phyloP scores from a whole-genome alignment of 2,797 vertebrate genomes.

The Pseudomugil gertrudae region DNA sequence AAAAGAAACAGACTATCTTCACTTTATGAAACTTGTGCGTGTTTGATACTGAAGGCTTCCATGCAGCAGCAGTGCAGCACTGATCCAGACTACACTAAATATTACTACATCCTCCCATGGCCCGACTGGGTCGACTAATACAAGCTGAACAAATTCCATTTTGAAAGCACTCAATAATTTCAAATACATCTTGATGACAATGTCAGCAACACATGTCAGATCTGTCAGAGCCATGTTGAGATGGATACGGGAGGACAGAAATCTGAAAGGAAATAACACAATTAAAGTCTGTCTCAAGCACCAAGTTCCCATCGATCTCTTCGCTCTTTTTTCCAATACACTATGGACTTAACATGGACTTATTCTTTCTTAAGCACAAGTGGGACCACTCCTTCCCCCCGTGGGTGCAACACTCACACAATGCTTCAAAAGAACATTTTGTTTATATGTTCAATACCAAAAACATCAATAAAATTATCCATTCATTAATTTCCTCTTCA shows the following conservation, averaged over 20 bases:
- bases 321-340: constrained; percentile 71
- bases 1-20: constrained; percentile 56
- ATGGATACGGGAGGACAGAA: constrained; percentile 68
- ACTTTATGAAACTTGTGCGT: constrained; percentile 68
- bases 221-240: constrained; percentile 67
- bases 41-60: constrained; percentile 55
- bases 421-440: constrained; percentile 81
- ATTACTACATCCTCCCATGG: constrained; percentile 30
- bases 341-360: constrained; percentile 78
- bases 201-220: constrained; percentile 71
- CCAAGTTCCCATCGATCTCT: constrained; percentile 68
- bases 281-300: constrained; percentile 70
- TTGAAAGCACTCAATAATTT: constrained; percentile 73
- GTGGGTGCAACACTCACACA: constrained; percentile 63
- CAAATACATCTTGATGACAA: constrained; percentile 70
- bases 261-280: constrained; percentile 75
- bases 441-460: constrained; percentile 79
- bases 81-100: constrained; percentile 35
- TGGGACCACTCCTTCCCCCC: constrained; percentile 55
- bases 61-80: constrained; percentile 15
- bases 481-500: constrained; percentile 79
- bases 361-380: constrained; percentile 80
- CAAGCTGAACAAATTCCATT: constrained; percentile 64
- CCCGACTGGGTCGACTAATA: constrained; percentile 39
- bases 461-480: constrained; percentile 78